These are phyloP conservation scores for Tetragonula carbonaria DNA, from an alignment of 2,888 invertebrate genomes.

Conservation along the genomic window DNA sequence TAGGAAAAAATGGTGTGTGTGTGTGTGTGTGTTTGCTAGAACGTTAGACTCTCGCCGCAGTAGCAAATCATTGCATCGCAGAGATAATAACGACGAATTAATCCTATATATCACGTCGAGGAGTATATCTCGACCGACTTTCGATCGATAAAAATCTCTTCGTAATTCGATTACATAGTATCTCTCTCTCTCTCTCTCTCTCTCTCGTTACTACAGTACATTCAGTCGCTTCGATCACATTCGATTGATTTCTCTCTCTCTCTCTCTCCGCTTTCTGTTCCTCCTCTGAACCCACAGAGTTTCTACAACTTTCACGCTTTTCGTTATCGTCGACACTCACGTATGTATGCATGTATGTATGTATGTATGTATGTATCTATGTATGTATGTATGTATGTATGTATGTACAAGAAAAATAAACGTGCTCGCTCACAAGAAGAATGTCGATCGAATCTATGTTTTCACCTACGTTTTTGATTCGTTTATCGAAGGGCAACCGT, in stretches of 20 bases:
- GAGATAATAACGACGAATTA: slow-evolving; percentile 27
- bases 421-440: not conserved
- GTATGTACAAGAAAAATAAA: slow-evolving; percentile 29
- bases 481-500: not conserved
- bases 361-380: no score
- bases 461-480: slow-evolving; percentile 4
- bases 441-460: slow-evolving; percentile 3
- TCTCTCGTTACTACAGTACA: slow-evolving; percentile 1
- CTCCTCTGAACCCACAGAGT: not conserved
- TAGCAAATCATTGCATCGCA: slow-evolving; percentile 33
- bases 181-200: not conserved
- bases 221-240: slow-evolving; percentile 43
- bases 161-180: slow-evolving; percentile 26
- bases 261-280: not conserved
- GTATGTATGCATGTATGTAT: no score
- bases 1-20: slow-evolving; percentile 15
- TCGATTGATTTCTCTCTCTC: slow-evolving; percentile 24
- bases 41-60: slow-evolving; percentile 13
- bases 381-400: no score
- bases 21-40: slow-evolving; percentile 14
- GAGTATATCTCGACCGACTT: slow-evolving; percentile 12
- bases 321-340: not conserved
- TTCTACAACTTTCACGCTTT: not conserved
- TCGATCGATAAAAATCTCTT: slow-evolving; percentile 35
- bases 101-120: slow-evolving; percentile 42